Evolutionary conservation across 1,140 invertebrate species (phyloP), one percentile per base, ranked within the genome.

Genomic region (Nasonia vitripennis): DNA sequence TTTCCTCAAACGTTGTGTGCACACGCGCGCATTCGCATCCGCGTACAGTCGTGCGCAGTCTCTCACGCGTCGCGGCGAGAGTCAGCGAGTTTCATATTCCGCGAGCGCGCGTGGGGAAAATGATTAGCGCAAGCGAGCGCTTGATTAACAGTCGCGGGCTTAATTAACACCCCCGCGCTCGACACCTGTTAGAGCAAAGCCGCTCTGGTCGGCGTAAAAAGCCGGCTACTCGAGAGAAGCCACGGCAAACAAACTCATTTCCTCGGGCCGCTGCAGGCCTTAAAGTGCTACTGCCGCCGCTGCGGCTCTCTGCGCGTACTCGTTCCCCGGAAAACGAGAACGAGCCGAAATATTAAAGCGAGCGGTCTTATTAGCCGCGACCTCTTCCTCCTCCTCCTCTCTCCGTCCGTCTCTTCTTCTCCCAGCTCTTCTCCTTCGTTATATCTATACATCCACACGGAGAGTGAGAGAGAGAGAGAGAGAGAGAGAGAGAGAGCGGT

Each of bases 81-180:
- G 27, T 1, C 27, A 27, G 55, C 17, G 2, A 62, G 20, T 62
- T 62, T 62, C 55, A 62, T 10, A 45, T 62, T 62, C 20, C 55
- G 20, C 17, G 2, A 27, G 27, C 27, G 27, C 27, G 27, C 20
- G 20, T 0, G 20, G 17, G 41, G 68, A 27, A 31, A 75, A 75
- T 62, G 48, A 82, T 82, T 82, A 82, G 81, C 31, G 71, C 81
- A 12, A 17, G 34, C 70, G n/a, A 6, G 68, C 67, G 17, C 73
- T 82, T 75, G 71, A 82, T 82, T 62, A 82, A 71, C 34, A 23
- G 51, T 12, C n/a, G 75, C 51, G 14, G 7, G 23, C 20, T 55
- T 71, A 78, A 78, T 83, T 83, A 83, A 83, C 73, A 45, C 55
- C 10, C 31, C 55, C 55, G 55, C 55, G 14, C 73, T 83, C 37